Evolutionary conservation across 2,113 vertebrate species (phyloP).

Genomic region (Mixornis gularis): DNA sequence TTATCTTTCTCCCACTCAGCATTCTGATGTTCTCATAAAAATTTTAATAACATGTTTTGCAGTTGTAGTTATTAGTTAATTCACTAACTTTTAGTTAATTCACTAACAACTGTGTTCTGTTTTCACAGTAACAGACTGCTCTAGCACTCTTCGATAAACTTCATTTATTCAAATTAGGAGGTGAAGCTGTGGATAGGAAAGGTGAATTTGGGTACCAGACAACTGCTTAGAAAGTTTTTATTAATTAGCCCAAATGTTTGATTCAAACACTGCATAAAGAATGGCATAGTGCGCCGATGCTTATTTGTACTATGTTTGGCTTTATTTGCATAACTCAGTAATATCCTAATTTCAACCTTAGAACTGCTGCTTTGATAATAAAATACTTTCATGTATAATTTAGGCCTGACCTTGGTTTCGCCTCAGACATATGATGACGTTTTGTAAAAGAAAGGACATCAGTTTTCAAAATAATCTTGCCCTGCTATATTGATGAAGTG

Average conservation of each 20-base stretch:
- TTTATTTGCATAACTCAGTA: neutral
- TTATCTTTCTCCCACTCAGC: neutral
- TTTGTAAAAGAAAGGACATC: neutral
- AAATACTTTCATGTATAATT: neutral
- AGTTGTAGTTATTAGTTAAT: neutral
- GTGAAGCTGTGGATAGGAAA: neutral
- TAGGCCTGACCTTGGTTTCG: neutral
- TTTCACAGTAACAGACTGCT: neutral
- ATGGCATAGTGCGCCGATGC: neutral
- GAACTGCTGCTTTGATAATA: neutral
- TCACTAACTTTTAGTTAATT: conserved; percentile 9
- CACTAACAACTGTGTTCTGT: neutral
- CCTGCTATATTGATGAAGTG: conserved; percentile 8
- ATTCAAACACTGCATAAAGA: neutral
- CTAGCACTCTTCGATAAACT: neutral
- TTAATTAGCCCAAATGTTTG: neutral
- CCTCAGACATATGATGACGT: neutral
- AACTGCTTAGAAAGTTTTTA: neutral
- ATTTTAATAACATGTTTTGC: neutral
- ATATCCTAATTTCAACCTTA: neutral
- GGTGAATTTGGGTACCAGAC: neutral
- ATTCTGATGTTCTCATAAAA: neutral
- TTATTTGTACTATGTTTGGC: neutral
- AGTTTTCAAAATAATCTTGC: conserved; percentile 27
- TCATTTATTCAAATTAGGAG: neutral